phyloP scores from a whole-genome alignment of 2,888 invertebrate species.

The Salticus scenicus region DNA sequence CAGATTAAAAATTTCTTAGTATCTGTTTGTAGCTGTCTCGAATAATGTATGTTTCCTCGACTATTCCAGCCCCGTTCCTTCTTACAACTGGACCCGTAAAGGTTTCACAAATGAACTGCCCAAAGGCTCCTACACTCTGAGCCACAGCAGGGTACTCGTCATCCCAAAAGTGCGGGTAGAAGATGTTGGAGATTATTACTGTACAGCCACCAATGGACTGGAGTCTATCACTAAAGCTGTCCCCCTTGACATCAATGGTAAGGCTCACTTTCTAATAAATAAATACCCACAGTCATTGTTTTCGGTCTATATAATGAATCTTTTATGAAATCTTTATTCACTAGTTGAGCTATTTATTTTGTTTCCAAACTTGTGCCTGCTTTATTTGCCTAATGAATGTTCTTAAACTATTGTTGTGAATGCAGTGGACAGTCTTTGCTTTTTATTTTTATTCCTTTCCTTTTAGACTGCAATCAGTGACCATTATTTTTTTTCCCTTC shows the following conservation, averaged over 20 bases:
- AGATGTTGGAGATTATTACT: conserved; percentile 94
- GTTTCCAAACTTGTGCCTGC: no score
- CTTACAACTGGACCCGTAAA: conserved; percentile 90
- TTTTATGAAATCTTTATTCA: no score
- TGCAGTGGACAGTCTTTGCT: no score
- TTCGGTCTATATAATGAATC: no score
- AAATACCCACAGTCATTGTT: no score
- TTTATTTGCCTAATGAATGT: no score
- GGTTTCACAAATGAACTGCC: conserved; percentile 84
- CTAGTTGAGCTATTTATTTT: no score
- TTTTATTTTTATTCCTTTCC: no score
- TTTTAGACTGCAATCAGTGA: no score
- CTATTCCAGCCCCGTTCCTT: conserved; percentile 85
- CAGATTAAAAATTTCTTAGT: no score
- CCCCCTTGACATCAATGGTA: conserved; percentile 86
- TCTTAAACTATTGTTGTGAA: no score
- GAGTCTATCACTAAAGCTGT: conserved; percentile 85
- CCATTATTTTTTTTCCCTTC: no score
- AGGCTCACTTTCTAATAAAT: neutral
- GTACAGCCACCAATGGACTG: conserved; percentile 88
- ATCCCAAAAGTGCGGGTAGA: conserved; percentile 91
- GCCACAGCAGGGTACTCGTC: conserved; percentile 88
- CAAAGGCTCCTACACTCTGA: conserved; percentile 82
- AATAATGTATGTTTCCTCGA: neutral
- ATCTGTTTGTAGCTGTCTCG: neutral